Conservation (phyloP, 2,888 invertebrate genomes). For the Acanthococcus lagerstroemiae region DNA sequence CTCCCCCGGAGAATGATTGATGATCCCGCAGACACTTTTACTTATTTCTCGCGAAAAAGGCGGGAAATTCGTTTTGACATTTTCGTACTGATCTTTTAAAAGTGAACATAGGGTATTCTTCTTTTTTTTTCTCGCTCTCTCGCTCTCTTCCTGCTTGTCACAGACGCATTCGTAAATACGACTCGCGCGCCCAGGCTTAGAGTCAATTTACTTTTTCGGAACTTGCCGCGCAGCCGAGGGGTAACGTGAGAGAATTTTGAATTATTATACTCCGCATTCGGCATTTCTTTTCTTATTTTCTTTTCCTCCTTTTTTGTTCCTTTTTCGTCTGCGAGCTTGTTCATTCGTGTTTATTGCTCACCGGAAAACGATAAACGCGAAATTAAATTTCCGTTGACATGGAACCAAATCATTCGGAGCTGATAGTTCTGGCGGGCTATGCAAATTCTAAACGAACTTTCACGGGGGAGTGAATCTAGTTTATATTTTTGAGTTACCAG, state of each 20-base stretch:
- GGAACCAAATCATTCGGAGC: too few species aligned
- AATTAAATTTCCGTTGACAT: neutral
- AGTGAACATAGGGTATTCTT: conserved; percentile 15
- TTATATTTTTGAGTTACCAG: too few species aligned
- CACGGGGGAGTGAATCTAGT: too few species aligned
- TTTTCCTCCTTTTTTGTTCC: neutral
- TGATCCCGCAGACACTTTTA: conserved; percentile 15
- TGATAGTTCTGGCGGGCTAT: too few species aligned
- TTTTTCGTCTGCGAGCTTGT: neutral
- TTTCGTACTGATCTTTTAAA: conserved; percentile 15
- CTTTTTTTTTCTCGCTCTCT: conserved; percentile 5
- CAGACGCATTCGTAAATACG: neutral
- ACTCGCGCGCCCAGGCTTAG: neutral
- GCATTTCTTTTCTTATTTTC: neutral
- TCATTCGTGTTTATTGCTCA: neutral
- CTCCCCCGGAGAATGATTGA: conserved; percentile 8
- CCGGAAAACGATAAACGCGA: neutral
- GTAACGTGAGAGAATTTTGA: neutral
- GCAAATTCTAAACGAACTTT: too few species aligned
- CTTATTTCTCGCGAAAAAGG: conserved; percentile 14
- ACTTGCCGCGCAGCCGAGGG: neutral
- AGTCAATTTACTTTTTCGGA: neutral
- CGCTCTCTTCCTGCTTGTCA: too few species aligned
- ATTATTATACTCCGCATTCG: neutral
- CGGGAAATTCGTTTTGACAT: conserved; percentile 25